A percentile compares a stretch with the other conserved stretches of the same genome.
These are phyloP conservation scores for Cryptocheilus praepositus DNA, from an alignment of 2,888 invertebrate genomes.

Conservation along the genomic window DNA sequence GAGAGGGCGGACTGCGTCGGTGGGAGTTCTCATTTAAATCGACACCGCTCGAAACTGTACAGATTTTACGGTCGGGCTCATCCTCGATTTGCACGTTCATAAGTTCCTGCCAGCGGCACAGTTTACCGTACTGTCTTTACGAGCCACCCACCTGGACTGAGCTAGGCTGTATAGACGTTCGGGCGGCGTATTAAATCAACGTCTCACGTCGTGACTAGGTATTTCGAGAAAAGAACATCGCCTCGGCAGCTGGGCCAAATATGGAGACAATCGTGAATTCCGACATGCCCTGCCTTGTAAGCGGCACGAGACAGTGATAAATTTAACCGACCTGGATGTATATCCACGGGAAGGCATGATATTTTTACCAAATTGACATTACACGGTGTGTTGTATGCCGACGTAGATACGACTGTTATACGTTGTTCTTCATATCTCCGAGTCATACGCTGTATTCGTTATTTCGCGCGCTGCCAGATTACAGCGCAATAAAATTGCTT, in stretches of 20 bases:
- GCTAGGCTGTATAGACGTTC: constrained; percentile 20
- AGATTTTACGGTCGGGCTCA: constrained; percentile 40
- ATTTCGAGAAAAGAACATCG: constrained; percentile 11
- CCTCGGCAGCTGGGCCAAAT: neutral
- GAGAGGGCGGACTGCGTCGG: no score
- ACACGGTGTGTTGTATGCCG: constrained; percentile 5
- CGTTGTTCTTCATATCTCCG: no score
- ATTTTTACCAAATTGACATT: constrained; percentile 12
- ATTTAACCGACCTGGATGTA: constrained; percentile 16
- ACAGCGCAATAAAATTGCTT: no score
- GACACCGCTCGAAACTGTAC: constrained; percentile 20
- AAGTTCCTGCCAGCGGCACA: constrained; percentile 33
- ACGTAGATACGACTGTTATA: constrained; percentile 21
- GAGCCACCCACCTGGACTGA: constrained; percentile 46
- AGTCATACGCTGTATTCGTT: no score
- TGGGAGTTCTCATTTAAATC: constrained; percentile 34
- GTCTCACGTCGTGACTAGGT: constrained; percentile 21
- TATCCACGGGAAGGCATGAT: constrained; percentile 2
- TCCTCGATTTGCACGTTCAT: constrained; percentile 12
- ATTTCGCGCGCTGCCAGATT: no score
- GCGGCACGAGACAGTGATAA: constrained; percentile 23
- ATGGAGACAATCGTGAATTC: constrained; percentile 14
- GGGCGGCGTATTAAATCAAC: constrained; percentile 44
- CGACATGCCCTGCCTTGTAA: constrained; percentile 21
- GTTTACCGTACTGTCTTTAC: constrained; percentile 58